Evolutionary conservation across 2,888 invertebrate genomes (phyloP), one percentile per base, ranked within the genome.

Genomic region (Disparrhopalites patrizii): DNA sequence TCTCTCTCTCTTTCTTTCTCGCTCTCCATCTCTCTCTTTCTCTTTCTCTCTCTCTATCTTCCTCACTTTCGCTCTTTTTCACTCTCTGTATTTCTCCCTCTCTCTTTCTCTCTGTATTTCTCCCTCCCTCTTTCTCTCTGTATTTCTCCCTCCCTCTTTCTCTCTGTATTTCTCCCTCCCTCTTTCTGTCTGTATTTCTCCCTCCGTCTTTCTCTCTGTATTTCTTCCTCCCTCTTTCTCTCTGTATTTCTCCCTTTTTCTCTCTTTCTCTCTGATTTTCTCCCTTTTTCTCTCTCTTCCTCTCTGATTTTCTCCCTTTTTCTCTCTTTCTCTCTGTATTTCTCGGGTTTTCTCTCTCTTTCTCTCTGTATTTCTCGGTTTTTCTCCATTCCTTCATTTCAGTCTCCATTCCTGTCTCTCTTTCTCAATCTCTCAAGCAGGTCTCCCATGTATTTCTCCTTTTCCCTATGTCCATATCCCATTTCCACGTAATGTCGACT

Each of bases 161-260:
- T 43, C 58, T 43, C 20, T 23, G n/a, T 7, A 23, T 31, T 31
- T 36, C 51, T 20, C 50, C 60, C 27, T 43, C 25, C 47, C 47
- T n/a, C n/a, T n/a, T n/a, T n/a, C 71, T n/a, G 73, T 73, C 73
- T 71, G 71, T 72, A 68, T 68, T 70, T 72, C 72, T 74, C 74
- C 72, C 72, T 73, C 72, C 70, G n/a, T 40, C 40, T 40, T 65
- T 57, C 57, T 50, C 25, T 40, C 51, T 30, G 40, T 23, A 23
- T 47, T 15, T 3, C 20, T 20, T 23, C 23, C 38, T 13, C 33
- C 56, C 18, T 43, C 8, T 40, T 51, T 43, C 55, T 33, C 54
- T 43, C 54, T 55, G 20, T 55, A 54, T 51, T n/a, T 64, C 27
- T 36, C 2, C 40, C 40, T 43, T n/a, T 38, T 8, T 36, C 13